phyloP scores from a whole-genome alignment of 1,140 invertebrate genomes.

The Zaprionus kolodkinae region DNA sequence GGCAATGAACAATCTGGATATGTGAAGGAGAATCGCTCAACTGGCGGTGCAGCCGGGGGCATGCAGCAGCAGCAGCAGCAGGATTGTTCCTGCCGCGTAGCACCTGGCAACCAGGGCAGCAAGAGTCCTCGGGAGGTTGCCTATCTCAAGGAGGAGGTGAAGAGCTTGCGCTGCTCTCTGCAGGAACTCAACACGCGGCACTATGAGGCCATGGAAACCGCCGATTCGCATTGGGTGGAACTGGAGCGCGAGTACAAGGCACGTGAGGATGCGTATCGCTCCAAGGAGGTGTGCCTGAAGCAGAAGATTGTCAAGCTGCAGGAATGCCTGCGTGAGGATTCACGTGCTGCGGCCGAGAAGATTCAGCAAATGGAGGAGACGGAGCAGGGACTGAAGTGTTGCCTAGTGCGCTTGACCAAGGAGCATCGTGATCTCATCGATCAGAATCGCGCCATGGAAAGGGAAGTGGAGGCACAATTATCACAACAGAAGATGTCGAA shows the following conservation, averaged over 20 bases:
- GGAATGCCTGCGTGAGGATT: constrained; percentile 75
- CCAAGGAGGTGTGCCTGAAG: constrained; percentile 75
- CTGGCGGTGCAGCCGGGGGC: background rate
- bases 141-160: constrained; percentile 78
- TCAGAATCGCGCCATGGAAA: constrained; percentile 84
- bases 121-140: constrained; percentile 68
- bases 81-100: background rate
- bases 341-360: constrained; percentile 76
- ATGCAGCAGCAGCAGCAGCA: no score
- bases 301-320: constrained; percentile 78
- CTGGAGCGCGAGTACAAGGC: constrained; percentile 88
- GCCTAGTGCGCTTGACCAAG: constrained; percentile 85
- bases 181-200: constrained; percentile 88
- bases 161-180: constrained; percentile 84
- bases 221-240: constrained; percentile 90
- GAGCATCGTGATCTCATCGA: constrained; percentile 84
- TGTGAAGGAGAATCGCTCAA: background rate
- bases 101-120: no score
- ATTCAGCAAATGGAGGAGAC: constrained; percentile 85
- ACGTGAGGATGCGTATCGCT: constrained; percentile 85
- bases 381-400: constrained; percentile 85
- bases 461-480: constrained; percentile 84
- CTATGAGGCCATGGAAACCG: constrained; percentile 89
- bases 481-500: constrained; percentile 52
- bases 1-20: constrained; percentile 55